Evolutionary conservation across 2,113 vertebrate genomes (phyloP), one percentile per base, ranked within the genome.

Genomic region (Lepus americanus): DNA sequence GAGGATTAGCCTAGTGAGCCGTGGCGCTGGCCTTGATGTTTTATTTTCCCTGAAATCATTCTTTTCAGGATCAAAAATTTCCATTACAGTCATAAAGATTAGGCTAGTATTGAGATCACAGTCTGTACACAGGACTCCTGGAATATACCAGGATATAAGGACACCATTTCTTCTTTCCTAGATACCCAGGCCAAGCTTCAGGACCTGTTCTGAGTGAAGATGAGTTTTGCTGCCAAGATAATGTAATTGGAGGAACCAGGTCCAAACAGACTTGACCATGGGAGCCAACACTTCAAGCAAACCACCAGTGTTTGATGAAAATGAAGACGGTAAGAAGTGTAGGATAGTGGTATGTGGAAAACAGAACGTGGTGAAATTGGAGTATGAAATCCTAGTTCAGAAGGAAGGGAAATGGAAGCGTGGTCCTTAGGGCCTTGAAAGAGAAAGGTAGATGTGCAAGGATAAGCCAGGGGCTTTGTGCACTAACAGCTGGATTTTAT

Each of bases 201-300:
- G 5, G 3, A n/a, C 77, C 17, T 73, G n/a, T 66, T 69, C 29
- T 80, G 69, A 82, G 86, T 8, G 63, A 1, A 0, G 2, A 29
- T 82, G 89, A 74, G 7, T 69, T 0, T 53, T 76, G 61, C 87
- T 94, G n/a, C 0, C 22, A 36, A 36, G 55, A 93, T 73, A 59
- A 92, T 86, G 7, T 97, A 97, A 70, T 82, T 55, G 11, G 59
- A 79, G 27, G 33, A 49, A 83, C 95, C 89, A 72, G 66, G 7
- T 91, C 51, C 20, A 91, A 69, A 69, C 92, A 89, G 89, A 89
- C 19, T 80, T 9, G 96, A 95, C 79, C 97, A 99, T 99, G 99
- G 99, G 99, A 94, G 99, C 99, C 91, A 99, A 98, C 96, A 98
- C 98, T 96, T 99, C 99, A 97, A 99, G 99, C 98, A 99, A 99